Conservation (phyloP, 2,113 vertebrate species). For the Bubo bubo region DNA sequence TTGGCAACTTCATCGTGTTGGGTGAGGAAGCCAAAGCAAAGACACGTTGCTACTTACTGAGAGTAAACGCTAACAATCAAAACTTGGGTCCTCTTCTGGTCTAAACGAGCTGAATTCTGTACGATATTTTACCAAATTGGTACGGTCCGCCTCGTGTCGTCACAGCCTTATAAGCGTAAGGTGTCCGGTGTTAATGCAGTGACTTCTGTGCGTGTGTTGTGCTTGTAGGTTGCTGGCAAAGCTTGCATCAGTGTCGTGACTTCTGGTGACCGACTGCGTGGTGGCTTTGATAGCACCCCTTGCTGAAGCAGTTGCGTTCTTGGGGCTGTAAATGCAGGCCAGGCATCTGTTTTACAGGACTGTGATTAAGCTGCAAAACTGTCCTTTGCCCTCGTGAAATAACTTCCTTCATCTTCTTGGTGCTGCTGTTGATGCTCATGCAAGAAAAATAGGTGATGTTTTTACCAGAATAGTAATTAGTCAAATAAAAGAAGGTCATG, state of each 20-base stretch:
- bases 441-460: conserved; percentile 22
- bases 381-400: conserved; percentile 23
- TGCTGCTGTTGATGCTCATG: not conserved
- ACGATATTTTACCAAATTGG: accelerated
- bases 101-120: not conserved
- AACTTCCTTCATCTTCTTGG: not conserved
- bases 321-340: not conserved
- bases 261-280: not conserved
- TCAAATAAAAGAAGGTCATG: not conserved
- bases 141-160: not conserved
- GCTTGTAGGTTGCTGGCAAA: not conserved
- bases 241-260: not conserved
- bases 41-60: not conserved
- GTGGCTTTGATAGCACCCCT: not conserved
- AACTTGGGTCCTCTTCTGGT: not conserved
- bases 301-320: not conserved
- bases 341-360: not conserved
- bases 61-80: not conserved
- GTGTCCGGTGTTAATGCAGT: not conserved
- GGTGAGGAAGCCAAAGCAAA: not conserved
- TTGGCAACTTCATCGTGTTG: not conserved
- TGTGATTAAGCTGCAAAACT: not conserved
- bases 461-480: conserved; percentile 19
- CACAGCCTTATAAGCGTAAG: not conserved
- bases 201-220: not conserved